Evolutionary conservation across 2,888 invertebrate genomes (phyloP).

Genomic region (Selenia dentaria): DNA sequence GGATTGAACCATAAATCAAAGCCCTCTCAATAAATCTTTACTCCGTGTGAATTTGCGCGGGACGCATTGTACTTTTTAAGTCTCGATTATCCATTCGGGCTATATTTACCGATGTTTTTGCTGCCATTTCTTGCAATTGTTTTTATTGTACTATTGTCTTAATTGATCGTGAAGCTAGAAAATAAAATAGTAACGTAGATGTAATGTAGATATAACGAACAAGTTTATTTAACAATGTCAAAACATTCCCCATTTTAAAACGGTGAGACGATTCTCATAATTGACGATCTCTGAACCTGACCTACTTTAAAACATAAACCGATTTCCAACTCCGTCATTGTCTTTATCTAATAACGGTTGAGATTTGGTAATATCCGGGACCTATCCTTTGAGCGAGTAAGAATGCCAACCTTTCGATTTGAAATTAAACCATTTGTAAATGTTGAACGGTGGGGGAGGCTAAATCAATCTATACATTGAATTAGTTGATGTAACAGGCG

Average conservation of each 20-base stretch:
- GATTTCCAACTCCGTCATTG: constrained; percentile 34
- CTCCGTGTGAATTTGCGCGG: constrained; percentile 63
- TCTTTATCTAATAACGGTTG: constrained; percentile 44
- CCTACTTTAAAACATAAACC: constrained; percentile 33
- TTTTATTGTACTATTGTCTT: too few species aligned
- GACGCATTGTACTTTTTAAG: constrained; percentile 56
- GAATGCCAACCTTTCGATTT: constrained; percentile 56
- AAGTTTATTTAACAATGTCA: constrained; percentile 3
- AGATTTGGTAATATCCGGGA: constrained; percentile 49
- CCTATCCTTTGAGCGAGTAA: constrained; percentile 37
- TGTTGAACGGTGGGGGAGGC: constrained; percentile 51
- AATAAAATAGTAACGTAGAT: too few species aligned
- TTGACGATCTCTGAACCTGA: constrained; percentile 16
- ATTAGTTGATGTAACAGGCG: constrained; percentile 77
- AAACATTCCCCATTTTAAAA: constrained; percentile 2
- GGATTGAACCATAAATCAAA: constrained; percentile 77
- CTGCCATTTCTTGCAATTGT: too few species aligned
- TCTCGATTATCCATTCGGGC: constrained; percentile 25
- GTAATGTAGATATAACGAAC: neutral
- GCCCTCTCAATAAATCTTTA: constrained; percentile 75
- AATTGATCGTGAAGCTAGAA: too few species aligned
- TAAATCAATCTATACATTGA: constrained; percentile 79
- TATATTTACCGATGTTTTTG: neutral
- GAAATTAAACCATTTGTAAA: constrained; percentile 76
- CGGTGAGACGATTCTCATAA: constrained; percentile 10